Conservation (phyloP, 2,888 invertebrate species). For the Cataglyphis albicans region DNA sequence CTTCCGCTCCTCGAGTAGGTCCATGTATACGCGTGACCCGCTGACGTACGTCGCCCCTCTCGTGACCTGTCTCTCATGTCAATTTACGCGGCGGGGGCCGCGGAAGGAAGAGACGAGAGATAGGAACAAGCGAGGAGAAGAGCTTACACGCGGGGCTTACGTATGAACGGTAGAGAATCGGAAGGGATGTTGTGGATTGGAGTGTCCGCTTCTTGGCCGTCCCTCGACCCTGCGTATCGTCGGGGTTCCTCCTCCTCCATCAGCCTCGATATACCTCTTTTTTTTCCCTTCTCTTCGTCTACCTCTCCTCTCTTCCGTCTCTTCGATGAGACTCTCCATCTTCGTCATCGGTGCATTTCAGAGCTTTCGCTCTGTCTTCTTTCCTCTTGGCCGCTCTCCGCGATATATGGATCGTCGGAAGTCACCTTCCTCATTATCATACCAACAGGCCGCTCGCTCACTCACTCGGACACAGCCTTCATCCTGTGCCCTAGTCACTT, state of each 20-base stretch:
- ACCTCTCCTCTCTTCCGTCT: slow-evolving; percentile 43
- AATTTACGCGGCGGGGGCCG: slow-evolving; percentile 79
- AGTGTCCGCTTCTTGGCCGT: slow-evolving; percentile 84
- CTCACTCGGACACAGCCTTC: slow-evolving; percentile 84
- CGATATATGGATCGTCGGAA: slow-evolving; percentile 85
- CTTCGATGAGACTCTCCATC: slow-evolving; percentile 54
- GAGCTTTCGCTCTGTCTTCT: slow-evolving; percentile 65
- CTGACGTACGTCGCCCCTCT: slow-evolving; percentile 71
- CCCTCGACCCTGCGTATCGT: slow-evolving; percentile 59
- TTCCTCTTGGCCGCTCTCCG: slow-evolving; percentile 74
- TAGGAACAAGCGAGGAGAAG: slow-evolving; percentile 60
- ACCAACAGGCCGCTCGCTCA: slow-evolving; percentile 83
- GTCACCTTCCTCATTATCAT: slow-evolving; percentile 86
- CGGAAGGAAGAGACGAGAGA: slow-evolving; percentile 77
- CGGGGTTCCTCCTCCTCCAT: slow-evolving; percentile 60
- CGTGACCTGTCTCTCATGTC: slow-evolving; percentile 82
- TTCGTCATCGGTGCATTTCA: slow-evolving; percentile 66
- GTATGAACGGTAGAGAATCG: slow-evolving; percentile 71
- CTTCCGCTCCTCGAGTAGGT: slow-evolving; percentile 74
- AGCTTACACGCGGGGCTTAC: slow-evolving; percentile 65
- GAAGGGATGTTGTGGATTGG: slow-evolving; percentile 82
- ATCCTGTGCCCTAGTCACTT: slow-evolving; percentile 85
- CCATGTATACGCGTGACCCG: slow-evolving; percentile 71
- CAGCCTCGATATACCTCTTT: slow-evolving; percentile 67
- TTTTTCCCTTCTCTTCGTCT: slow-evolving; percentile 55